Conservation (phyloP, 2,113 vertebrate species). For the Misgurnus anguillicaudatus region DNA sequence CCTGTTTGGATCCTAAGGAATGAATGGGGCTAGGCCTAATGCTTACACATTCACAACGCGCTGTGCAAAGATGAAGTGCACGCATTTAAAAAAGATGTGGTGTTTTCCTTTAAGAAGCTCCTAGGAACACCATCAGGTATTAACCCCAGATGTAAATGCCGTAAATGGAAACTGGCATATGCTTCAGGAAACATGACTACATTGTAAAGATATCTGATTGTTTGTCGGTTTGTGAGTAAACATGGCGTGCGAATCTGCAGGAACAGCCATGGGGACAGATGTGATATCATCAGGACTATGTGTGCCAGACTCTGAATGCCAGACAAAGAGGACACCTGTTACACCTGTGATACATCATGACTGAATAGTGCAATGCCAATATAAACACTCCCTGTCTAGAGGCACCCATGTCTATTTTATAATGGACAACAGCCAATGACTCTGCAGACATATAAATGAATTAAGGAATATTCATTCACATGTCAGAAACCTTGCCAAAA, state of each 20-base stretch:
- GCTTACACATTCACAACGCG: no score
- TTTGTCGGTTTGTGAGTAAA: neutral
- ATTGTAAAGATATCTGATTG: neutral
- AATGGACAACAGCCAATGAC: slow-evolving; percentile 48
- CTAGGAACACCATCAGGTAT: neutral
- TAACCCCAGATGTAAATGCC: neutral
- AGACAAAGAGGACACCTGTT: slow-evolving; percentile 28
- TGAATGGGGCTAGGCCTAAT: no score
- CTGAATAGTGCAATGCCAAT: slow-evolving; percentile 4
- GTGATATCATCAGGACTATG: slow-evolving; percentile 13
- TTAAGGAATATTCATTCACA: slow-evolving; percentile 32
- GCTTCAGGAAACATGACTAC: neutral
- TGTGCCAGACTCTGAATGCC: slow-evolving; percentile 15
- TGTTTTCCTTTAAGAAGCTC: neutral
- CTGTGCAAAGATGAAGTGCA: no score
- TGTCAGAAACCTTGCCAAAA: slow-evolving; percentile 16
- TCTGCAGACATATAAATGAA: slow-evolving; percentile 3
- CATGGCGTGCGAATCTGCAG: slow-evolving; percentile 1
- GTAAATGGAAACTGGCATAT: neutral
- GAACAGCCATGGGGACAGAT: neutral
- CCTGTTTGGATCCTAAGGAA: no score
- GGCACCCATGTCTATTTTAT: slow-evolving; percentile 50
- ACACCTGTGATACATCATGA: slow-evolving; percentile 27
- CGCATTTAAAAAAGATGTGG: no score
- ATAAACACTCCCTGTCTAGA: slow-evolving; percentile 57